phyloP scores from a whole-genome alignment of 2,113 vertebrate species.

The Brachionichthys hirsutus region DNA sequence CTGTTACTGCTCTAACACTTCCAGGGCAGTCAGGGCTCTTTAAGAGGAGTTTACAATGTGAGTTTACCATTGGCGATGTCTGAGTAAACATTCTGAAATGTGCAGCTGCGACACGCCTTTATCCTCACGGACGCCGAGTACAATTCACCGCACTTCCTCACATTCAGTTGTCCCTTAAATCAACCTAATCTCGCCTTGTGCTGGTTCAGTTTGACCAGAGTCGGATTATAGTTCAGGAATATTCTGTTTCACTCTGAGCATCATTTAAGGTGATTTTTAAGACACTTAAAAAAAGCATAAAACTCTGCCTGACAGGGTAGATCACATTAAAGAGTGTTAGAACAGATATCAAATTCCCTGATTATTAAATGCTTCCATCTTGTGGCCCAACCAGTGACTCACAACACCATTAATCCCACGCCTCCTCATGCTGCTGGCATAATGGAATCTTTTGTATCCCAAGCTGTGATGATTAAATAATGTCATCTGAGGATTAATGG shows the following conservation, averaged over 20 bases:
- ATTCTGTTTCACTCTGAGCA: slow-evolving; percentile 3
- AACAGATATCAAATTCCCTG: slow-evolving; percentile 7
- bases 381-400: slow-evolving; percentile 39
- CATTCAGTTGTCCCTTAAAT: slow-evolving; percentile 30
- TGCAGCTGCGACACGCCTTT: slow-evolving; percentile 58
- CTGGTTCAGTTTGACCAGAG: slow-evolving; percentile 2
- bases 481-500: neutral
- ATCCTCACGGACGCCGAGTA: slow-evolving; percentile 16
- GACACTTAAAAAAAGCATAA: slow-evolving; percentile 31
- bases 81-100: slow-evolving; percentile 66
- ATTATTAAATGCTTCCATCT: slow-evolving; percentile 63
- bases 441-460: slow-evolving; percentile 3
- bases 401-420: slow-evolving; percentile 13
- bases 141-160: neutral
- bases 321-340: slow-evolving; percentile 1
- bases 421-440: neutral
- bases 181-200: slow-evolving; percentile 2
- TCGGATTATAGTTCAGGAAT: slow-evolving; percentile 8
- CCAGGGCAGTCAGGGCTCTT: slow-evolving; percentile 25
- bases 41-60: slow-evolving; percentile 33
- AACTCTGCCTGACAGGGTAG: neutral
- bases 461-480: neutral
- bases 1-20: neutral
- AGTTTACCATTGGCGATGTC: slow-evolving; percentile 26
- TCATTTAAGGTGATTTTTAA: slow-evolving; percentile 6